Conservation (phyloP, 1,140 invertebrate species). For the Eupristina koningsbergeri region DNA sequence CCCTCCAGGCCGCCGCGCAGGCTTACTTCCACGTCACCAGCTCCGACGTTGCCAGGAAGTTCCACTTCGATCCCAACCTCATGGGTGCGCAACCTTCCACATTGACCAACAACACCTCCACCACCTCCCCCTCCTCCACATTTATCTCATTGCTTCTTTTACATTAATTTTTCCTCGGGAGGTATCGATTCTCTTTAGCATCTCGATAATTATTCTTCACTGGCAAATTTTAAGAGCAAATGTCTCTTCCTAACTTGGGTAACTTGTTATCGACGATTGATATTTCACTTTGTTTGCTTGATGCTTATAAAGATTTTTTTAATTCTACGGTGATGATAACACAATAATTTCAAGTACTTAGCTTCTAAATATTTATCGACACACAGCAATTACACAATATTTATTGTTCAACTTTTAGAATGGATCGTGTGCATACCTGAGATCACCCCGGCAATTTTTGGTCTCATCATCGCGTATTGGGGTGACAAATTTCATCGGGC, state of each 20-base stretch:
- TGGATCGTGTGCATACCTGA: conserved; percentile 76
- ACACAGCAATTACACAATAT: no score
- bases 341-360: no score
- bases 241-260: no score
- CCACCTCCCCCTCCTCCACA: no score
- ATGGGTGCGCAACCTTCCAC: conserved; percentile 65
- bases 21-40: conserved; percentile 76
- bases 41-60: conserved; percentile 72
- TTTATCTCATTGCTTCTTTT: neutral
- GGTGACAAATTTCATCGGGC: conserved; percentile 76
- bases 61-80: conserved; percentile 70
- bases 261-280: no score
- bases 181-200: no score
- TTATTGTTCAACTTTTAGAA: conserved; percentile 65
- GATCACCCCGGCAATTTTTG: conserved; percentile 73
- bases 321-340: no score
- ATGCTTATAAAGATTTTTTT: no score
- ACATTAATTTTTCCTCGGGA: neutral
- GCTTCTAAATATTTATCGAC: no score
- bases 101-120: neutral
- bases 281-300: no score
- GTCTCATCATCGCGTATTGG: conserved; percentile 75
- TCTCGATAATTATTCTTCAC: no score
- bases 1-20: conserved; percentile 74
- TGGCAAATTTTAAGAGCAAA: no score